Base-by-base conservation (phyloP, 2,888 invertebrate species). In the Amblyjoppa fuscipennis region DNA sequence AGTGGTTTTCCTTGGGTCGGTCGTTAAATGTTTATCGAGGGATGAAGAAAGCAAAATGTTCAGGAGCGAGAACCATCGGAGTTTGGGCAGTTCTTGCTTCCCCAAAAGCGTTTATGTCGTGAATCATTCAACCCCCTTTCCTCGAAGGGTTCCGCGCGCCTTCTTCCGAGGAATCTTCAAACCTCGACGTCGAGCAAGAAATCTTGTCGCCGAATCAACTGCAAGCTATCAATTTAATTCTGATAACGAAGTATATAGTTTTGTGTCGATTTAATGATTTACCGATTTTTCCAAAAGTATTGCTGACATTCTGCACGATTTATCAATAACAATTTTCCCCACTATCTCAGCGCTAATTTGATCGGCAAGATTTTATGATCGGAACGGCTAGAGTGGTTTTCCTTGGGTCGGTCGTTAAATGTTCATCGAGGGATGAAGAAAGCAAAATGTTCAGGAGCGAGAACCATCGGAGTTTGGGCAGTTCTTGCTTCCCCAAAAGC, bases 101-200 rank as follows among this genome's bases (percentile, higher is more conserved):
- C 28, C 16, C 28, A 11, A 2, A 31, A 38, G 56, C 56, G 38
- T n/a, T 66, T 20, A 38, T 38, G 66, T 81, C 85, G 83, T 85
- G 87, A 87, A 87, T 85, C 85, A 85, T 85, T 85, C 85, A 82
- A 82, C 76, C 76, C 68, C 69, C 70, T 41, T 41, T 66, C 49
- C 61, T 20, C 59, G 20, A 34, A 64, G 31, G 64, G 31, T 64
- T 64, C 31, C 4, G 20, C 38, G 13, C 64, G 31, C 34, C 5
- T 20, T 34, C 41, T 13, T 34, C 25, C 34, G n/a, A 68, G 41
- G 64, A 85, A 82, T 79, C 71, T 76, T 76, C 68, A 61, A 78
- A 70, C 81, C 69, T 81, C 83, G 70, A 84, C 85, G 87, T 87
- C 70, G 45, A 82, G 84, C 85, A 84, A 81, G 78, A 80, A 84